These are phyloP conservation scores for Sylvilagus bachmani DNA, from an alignment of 2,113 vertebrate genomes.

Conservation along the genomic window DNA sequence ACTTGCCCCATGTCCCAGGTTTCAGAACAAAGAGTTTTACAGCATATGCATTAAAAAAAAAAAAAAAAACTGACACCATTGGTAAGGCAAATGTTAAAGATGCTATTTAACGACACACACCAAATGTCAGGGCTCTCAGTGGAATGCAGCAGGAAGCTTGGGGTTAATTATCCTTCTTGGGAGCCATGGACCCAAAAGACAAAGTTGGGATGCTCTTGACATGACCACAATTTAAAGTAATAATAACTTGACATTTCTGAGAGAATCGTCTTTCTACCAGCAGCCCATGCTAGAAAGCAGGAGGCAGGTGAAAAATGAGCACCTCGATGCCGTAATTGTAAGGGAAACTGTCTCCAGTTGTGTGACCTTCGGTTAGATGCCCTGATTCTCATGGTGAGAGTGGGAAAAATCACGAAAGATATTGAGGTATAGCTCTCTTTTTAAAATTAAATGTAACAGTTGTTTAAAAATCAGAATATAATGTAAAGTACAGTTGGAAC, in stretches of 20 bases:
- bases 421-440: neutral
- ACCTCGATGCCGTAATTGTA: neutral
- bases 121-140: slow-evolving; percentile 52
- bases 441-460: neutral
- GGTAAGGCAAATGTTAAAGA: slow-evolving; percentile 70
- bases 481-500: neutral
- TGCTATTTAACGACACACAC: slow-evolving; percentile 43
- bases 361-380: neutral
- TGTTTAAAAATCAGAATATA: slow-evolving; percentile 17
- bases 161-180: slow-evolving; percentile 65
- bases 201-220: slow-evolving; percentile 46
- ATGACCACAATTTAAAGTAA: slow-evolving; percentile 61
- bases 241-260: slow-evolving; percentile 75
- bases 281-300: neutral
- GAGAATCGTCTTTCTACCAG: slow-evolving; percentile 18
- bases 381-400: neutral
- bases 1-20: neutral
- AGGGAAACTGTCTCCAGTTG: neutral
- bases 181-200: slow-evolving; percentile 44
- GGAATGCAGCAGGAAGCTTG: slow-evolving; percentile 40
- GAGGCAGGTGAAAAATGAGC: neutral
- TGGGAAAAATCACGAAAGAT: neutral
- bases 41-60: neutral
- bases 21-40: slow-evolving; percentile 48
- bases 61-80: slow-evolving; percentile 14